Evolutionary conservation across 2,888 invertebrate species (phyloP).

Genomic region (Euphydryas editha): DNA sequence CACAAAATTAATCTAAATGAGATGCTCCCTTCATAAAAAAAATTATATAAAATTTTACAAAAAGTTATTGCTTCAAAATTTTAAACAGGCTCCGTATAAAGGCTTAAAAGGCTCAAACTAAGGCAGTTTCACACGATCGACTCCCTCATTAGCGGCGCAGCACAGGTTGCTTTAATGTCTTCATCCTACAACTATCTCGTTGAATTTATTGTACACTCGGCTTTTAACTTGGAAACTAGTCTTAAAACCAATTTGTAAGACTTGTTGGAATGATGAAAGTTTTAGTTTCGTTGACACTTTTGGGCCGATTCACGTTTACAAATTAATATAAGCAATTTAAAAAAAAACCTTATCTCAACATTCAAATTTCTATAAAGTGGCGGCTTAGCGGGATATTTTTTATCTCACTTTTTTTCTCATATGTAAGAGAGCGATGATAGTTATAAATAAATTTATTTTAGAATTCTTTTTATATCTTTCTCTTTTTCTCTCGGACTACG

Average conservation of each 20-base stretch:
- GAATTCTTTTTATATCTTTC: too few relatives aligned
- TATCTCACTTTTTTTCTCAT: too few relatives aligned
- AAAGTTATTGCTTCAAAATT: conserved; percentile 21
- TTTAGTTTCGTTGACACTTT: background rate
- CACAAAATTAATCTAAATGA: background rate
- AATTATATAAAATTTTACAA: background rate
- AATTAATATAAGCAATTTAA: too few relatives aligned
- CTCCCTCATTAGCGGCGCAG: conserved; percentile 42
- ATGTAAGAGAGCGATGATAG: too few relatives aligned
- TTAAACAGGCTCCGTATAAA: conserved; percentile 24
- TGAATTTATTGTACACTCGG: conserved; percentile 42
- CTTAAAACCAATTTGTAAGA: conserved; percentile 15
- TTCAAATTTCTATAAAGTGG: too few relatives aligned
- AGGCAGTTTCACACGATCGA: conserved; percentile 30
- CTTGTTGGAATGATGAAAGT: conserved; percentile 4
- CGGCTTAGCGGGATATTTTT: too few relatives aligned
- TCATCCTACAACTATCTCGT: conserved; percentile 45
- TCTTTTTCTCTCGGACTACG: too few relatives aligned
- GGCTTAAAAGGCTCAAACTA: conserved; percentile 25
- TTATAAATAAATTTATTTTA: too few relatives aligned
- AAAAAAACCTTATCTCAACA: too few relatives aligned
- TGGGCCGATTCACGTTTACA: background rate
- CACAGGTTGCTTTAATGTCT: conserved; percentile 48
- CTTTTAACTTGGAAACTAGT: conserved; percentile 29
- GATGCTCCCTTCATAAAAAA: too few relatives aligned